Conservation (phyloP, 2,888 invertebrate genomes). For the Erpobdella octoculata region DNA sequence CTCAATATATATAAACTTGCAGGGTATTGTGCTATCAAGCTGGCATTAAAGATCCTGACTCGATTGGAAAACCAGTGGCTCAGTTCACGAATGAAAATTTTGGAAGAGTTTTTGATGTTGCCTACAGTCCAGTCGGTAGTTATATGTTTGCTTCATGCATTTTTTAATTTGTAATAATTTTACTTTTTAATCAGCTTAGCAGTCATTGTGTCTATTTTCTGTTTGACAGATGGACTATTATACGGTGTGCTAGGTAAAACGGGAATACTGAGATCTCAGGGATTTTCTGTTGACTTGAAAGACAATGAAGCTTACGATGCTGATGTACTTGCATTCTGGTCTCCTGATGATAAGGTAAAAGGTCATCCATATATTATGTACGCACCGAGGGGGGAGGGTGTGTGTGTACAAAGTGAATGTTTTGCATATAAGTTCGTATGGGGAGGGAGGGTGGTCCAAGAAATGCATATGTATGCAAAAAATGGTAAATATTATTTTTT, state of each 20-base stretch:
- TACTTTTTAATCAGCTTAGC: too few relatives aligned
- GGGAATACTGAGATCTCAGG: conserved; percentile 21
- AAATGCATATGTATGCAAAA: too few relatives aligned
- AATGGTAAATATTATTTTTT: too few relatives aligned
- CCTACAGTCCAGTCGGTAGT: conserved; percentile 35
- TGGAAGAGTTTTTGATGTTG: conserved; percentile 35
- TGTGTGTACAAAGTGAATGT: too few relatives aligned
- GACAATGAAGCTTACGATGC: conserved; percentile 27
- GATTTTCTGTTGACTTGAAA: conserved; percentile 34
- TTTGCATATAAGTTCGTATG: too few relatives aligned
- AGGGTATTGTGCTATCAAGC: conserved; percentile 38
- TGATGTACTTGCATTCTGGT: conserved; percentile 35
- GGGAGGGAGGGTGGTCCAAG: too few relatives aligned
- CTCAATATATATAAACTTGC: conserved; percentile 7
- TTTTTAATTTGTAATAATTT: too few relatives aligned
- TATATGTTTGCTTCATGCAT: not conserved
- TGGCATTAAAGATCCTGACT: conserved; percentile 31
- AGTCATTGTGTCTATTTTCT: not conserved
- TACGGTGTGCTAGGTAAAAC: conserved; percentile 34
- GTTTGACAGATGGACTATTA: conserved; percentile 32
- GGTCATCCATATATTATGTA: too few relatives aligned
- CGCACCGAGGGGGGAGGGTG: too few relatives aligned
- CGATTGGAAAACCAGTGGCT: conserved; percentile 30
- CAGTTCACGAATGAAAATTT: conserved; percentile 32
- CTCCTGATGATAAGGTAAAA: conserved; percentile 34